Conservation (phyloP, 1,140 invertebrate genomes). For the Pectinophora gossypiella region DNA sequence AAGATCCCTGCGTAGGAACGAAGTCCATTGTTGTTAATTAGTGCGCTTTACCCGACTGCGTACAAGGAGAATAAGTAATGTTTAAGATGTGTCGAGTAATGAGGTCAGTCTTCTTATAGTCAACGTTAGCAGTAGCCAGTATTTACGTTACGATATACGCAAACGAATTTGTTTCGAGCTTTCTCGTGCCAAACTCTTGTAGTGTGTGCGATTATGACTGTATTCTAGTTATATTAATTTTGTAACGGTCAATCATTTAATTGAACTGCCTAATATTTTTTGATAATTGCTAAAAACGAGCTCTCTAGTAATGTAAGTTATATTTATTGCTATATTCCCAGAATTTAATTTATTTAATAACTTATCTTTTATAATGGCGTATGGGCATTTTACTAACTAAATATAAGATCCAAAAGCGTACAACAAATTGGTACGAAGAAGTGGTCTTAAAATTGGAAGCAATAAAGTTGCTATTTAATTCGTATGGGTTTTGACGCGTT, state of each 20-base stretch:
- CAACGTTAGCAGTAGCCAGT: constrained; percentile 60
- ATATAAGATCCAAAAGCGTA: neutral
- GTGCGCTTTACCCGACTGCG: no score
- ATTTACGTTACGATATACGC: constrained; percentile 21
- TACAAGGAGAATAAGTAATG: no score
- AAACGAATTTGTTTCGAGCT: constrained; percentile 25
- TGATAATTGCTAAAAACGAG: constrained; percentile 13
- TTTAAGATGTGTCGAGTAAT: neutral
- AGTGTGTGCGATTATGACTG: neutral
- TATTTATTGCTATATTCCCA: constrained; percentile 28
- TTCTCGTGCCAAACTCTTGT: constrained; percentile 50
- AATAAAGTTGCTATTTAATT: no score
- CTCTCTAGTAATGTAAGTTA: constrained; percentile 33
- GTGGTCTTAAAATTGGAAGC: neutral
- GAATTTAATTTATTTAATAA: neutral
- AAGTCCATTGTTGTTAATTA: no score
- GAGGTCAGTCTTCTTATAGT: constrained; percentile 30
- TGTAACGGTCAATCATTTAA: neutral
- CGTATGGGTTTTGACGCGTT: constrained; percentile 18
- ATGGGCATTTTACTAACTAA: neutral
- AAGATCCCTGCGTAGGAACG: no score
- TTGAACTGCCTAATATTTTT: neutral
- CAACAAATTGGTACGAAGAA: neutral
- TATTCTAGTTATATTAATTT: neutral
- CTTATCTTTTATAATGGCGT: neutral